Evolutionary conservation across 2,797 vertebrate genomes (phyloP).

Genomic region (Aeoliscus strigatus): DNA sequence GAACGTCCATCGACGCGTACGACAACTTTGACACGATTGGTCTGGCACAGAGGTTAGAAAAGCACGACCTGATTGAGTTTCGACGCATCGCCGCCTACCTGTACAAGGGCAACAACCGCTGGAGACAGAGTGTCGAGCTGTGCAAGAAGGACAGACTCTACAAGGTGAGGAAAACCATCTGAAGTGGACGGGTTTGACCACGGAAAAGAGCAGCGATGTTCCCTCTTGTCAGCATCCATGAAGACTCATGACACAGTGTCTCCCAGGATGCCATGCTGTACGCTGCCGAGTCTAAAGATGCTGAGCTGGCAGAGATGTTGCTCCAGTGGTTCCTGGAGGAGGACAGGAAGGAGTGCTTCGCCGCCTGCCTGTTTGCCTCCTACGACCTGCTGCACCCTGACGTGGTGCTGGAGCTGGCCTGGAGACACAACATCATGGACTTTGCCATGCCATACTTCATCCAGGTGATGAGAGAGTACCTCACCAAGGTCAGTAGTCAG

Average conservation of each 20-base stretch:
- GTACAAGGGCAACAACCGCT: conserved; percentile 88
- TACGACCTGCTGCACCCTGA: conserved; percentile 87
- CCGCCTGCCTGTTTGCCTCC: conserved; percentile 85
- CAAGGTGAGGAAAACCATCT: conserved; percentile 68
- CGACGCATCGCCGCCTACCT: conserved; percentile 86
- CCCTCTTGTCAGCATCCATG: too few relatives aligned
- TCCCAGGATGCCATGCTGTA: conserved; percentile 88
- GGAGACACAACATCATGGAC: conserved; percentile 86
- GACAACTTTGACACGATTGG: conserved; percentile 89
- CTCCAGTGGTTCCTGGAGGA: conserved; percentile 91
- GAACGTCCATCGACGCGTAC: conserved; percentile 87
- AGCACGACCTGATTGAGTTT: conserved; percentile 89
- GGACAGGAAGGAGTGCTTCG: conserved; percentile 84
- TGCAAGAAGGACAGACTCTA: conserved; percentile 91
- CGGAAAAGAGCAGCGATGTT: conserved; percentile 31
- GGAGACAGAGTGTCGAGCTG: conserved; percentile 91
- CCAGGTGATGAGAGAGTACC: conserved; percentile 89
- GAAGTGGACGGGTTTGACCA: too few relatives aligned
- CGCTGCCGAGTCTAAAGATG: conserved; percentile 84
- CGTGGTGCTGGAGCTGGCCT: conserved; percentile 85
- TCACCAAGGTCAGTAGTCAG: conserved; percentile 79
- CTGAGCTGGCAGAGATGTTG: conserved; percentile 82
- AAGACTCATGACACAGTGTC: not conserved
- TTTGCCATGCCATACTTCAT: conserved; percentile 93
- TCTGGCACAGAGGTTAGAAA: conserved; percentile 86